Evolutionary conservation across 2,888 invertebrate species (phyloP), one percentile per base, ranked within the genome.

Genomic region (Nomada fucata): DNA sequence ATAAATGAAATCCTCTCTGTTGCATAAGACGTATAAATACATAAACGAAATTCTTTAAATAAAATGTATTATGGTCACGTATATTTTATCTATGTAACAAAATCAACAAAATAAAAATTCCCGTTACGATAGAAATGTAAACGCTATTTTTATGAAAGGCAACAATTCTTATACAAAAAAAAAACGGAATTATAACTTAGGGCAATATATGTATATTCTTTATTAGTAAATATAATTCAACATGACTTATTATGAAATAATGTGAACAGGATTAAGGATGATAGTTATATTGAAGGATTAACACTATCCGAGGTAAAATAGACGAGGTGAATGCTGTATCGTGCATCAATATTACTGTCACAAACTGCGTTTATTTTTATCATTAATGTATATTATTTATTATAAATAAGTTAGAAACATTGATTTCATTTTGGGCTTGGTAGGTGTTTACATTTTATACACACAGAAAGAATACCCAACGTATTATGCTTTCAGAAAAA

Each of bases 351-450:
- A 72, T 87, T 90, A 90, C 88, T 89, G 86, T 89, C 90, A 91
- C 89, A 90, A 91, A 91, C 90, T 91, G 91, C 88, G 81, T 91
- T 92, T 91, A 92, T 92, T 92, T 91, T 92, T 91, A 91, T 93
- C 93, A 92, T 92, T 93, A 93, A 92, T 93, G 93, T 93, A 91
- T 93, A 93, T 92, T 92, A 92, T 93, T 93, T 92, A 93, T 93
- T 93, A 93, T 93, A 93, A 93, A 93, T 93, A 93, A 93, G 92
- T 93, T 93, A 93, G 92, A 93, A 93, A 93, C 93, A 93, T 92
- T 91, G 88, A 89, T 90, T 90, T 91, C 84, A 89, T 90, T 90
- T 91, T 91, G 91, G 92, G 91, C 85, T 89, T 91, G 90, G 90
- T 92, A 92, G 91, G 91, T 93, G 93, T 93, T 93, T 93, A 93